These are phyloP conservation scores for Nebria ingens DNA, from an alignment of 1,140 invertebrate species.

Conservation along the genomic window DNA sequence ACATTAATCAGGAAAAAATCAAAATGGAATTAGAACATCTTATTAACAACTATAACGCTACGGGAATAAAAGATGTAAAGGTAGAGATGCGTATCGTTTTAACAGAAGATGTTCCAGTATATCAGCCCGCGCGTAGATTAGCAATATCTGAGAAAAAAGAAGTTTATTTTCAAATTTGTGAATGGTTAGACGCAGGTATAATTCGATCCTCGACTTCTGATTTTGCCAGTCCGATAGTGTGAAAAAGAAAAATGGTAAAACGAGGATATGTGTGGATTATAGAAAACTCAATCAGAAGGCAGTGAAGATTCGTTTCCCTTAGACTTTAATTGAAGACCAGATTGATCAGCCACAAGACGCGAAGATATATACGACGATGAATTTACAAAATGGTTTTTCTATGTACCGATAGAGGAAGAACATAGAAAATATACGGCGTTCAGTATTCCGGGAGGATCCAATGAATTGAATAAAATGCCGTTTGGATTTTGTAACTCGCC, in stretches of 20 bases:
- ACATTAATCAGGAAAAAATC: not conserved
- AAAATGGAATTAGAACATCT: not conserved
- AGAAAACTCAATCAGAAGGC: not conserved
- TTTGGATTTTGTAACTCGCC: slow-evolving; percentile 29
- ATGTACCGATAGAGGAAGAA: slow-evolving; percentile 21
- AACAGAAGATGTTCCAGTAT: not conserved
- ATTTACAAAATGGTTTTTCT: not conserved
- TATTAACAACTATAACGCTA: not conserved
- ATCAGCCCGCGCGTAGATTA: not conserved
- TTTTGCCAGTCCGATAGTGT: not conserved
- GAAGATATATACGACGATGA: not conserved
- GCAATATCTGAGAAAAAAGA: not conserved
- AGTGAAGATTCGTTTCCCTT: not conserved
- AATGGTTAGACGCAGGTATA: not conserved
- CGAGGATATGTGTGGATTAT: not conserved
- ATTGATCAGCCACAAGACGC: not conserved
- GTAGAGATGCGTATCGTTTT: not conserved
- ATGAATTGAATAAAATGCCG: slow-evolving; percentile 32
- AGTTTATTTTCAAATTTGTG: not conserved
- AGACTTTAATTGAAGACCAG: not conserved
- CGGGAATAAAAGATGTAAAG: not conserved
- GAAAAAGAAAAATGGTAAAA: not conserved
- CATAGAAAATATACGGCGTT: slow-evolving; percentile 29
- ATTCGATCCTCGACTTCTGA: not conserved
- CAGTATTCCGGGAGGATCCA: slow-evolving; percentile 29